phyloP scores from a whole-genome alignment of 2,888 invertebrate genomes.

The Phaedon cochleariae region DNA sequence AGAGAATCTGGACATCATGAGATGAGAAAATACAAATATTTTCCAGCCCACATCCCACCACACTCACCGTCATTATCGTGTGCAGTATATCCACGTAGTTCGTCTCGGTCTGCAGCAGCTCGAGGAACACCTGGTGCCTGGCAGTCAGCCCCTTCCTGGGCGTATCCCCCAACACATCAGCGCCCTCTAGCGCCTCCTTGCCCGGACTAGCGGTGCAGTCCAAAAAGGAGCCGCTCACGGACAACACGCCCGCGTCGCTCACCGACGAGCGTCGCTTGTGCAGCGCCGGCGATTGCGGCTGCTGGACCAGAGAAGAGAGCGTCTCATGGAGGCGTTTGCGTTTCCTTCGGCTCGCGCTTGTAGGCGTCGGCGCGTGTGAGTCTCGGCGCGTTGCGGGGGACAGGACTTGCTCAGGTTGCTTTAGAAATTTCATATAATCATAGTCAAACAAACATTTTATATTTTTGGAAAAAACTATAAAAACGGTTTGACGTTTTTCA shows the following conservation, averaged over 20 bases:
- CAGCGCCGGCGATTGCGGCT: conserved; percentile 65
- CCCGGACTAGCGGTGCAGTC: conserved; percentile 88
- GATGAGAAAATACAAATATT: too few relatives aligned
- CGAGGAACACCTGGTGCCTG: conserved; percentile 86
- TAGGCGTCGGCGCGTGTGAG: conserved; percentile 65
- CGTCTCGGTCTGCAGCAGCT: conserved; percentile 94
- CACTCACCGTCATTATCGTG: conserved; percentile 86
- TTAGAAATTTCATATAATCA: too few relatives aligned
- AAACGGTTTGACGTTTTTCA: too few relatives aligned
- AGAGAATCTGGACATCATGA: too few relatives aligned
- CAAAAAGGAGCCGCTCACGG: conserved; percentile 87
- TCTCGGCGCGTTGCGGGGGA: conserved; percentile 66
- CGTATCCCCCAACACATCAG: conserved; percentile 64
- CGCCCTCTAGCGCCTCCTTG: conserved; percentile 64
- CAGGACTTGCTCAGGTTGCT: conserved; percentile 65
- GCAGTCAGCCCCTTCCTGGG: conserved; percentile 76
- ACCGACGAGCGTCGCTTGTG: conserved; percentile 87
- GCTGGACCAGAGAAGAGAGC: conserved; percentile 66
- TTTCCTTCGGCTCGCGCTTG: conserved; percentile 72
- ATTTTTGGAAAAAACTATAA: too few relatives aligned
- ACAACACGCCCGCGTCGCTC: conserved; percentile 84
- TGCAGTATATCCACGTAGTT: conserved; percentile 96
- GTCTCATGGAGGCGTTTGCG: conserved; percentile 80
- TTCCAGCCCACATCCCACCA: too few relatives aligned
- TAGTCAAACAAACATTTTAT: too few relatives aligned